Evolutionary conservation across 2,797 vertebrate genomes (phyloP).

Genomic region (Heterohyrax brucei): DNA sequence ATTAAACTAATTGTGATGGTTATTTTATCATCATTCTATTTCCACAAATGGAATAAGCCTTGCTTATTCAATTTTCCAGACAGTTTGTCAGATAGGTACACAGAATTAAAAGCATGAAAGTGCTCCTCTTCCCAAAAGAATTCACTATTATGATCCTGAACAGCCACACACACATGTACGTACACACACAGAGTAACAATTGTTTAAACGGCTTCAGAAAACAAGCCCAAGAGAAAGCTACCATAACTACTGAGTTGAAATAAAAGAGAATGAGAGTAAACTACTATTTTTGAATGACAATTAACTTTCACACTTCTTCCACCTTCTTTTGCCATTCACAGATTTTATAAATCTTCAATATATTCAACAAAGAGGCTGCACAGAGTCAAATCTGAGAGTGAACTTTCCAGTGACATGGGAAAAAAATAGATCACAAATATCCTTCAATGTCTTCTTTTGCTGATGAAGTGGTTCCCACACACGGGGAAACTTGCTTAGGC

Average conservation of each 20-base stretch:
- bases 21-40: neutral
- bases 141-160: neutral
- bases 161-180: neutral
- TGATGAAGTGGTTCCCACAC: neutral
- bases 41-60: conserved; percentile 21
- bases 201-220: neutral
- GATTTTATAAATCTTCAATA: neutral
- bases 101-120: conserved; percentile 36
- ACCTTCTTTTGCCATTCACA: neutral
- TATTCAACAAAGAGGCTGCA: neutral
- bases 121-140: neutral
- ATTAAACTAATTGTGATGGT: conserved; percentile 52
- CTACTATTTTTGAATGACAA: neutral
- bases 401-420: neutral
- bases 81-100: neutral
- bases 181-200: neutral
- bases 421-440: conserved; percentile 4
- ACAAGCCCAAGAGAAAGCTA: neutral
- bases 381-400: neutral
- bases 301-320: neutral
- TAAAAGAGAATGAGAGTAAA: neutral
- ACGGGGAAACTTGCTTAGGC: neutral
- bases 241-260: neutral
- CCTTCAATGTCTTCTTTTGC: neutral
- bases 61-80: neutral